These are phyloP conservation scores for Arctocebus calabarensis DNA, from an alignment of 2,797 vertebrate genomes.

Conservation along the genomic window DNA sequence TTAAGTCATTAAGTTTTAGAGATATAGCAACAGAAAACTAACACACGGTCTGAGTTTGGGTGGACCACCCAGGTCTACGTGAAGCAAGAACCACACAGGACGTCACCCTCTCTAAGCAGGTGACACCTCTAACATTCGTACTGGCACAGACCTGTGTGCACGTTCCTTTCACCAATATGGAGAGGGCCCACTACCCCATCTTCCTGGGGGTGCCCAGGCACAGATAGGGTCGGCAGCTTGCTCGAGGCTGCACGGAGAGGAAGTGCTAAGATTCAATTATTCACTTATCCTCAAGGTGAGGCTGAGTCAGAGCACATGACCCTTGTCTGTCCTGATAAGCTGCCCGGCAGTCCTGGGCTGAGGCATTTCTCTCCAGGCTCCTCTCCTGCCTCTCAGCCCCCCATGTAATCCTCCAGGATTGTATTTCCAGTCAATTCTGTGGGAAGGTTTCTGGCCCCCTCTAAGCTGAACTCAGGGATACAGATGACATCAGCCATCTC, in stretches of 20 bases:
- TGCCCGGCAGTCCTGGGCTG: not conserved
- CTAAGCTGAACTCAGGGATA: not conserved
- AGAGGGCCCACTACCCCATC: not conserved
- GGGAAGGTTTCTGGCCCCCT: not conserved
- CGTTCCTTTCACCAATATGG: not conserved
- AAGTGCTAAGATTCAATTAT: not conserved
- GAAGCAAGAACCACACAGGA: not conserved
- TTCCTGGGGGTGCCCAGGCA: not conserved
- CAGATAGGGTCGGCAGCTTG: not conserved
- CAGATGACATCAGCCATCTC: not conserved
- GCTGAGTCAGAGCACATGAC: not conserved
- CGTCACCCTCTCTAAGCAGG: accelerated
- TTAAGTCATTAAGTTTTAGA: not conserved
- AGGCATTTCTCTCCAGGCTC: not conserved
- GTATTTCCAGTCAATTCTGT: too few species aligned
- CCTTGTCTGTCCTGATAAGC: not conserved
- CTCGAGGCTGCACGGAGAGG: not conserved
- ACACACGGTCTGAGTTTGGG: not conserved
- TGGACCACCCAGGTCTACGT: not conserved
- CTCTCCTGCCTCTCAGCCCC: not conserved
- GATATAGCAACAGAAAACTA: not conserved
- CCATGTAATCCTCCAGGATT: not conserved
- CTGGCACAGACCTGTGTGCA: accelerated
- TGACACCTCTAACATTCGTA: not conserved
- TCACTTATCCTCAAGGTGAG: not conserved